Evolutionary conservation across 2,113 vertebrate genomes (phyloP), one percentile per base, ranked within the genome.

Genomic region (Melanocharis versteri): DNA sequence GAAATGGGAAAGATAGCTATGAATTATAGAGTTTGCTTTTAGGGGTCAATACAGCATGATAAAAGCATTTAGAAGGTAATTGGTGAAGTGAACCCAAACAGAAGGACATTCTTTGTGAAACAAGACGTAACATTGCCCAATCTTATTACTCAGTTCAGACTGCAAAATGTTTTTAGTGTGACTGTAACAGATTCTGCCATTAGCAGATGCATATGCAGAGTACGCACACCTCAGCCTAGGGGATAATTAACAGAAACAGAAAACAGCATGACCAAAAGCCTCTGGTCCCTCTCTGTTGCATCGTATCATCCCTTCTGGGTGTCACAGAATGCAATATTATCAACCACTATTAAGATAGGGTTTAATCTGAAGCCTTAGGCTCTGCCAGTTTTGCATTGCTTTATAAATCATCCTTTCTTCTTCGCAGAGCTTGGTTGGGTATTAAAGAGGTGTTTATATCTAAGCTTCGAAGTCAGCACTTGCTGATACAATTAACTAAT

Each of bases 401-500:
- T 86, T 84, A 56, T 93, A 96, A 89, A 95, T 92, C 80, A 91
- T 89, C 44, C 76, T 81, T 88, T 94, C 84, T 62, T 71, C 64
- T 94, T 84, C 92, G 75, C 62, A 56, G 58, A 87, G 83, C 65
- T 84, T 93, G 80, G 31, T 26, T 90, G 56, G 51, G 33, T 89
- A 81, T 87, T 87, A 90, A 92, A 79, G 40, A 60, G 18, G 24
- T 83, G 64, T 84, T 95, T 89, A 83, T 86, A 73, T 51, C 35
- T 62, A 89, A 90, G 68, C 51, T 95, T 96, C 69, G 47, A 89
- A 92, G 76, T 89, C 93, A 92, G 83, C 56, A 68, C 68, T 91
- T 3, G 2, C 80, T 84, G 89, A 94, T 95, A 70, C 39, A 79
- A 84, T 87, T 95, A 87, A 68, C 69, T 90, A 80, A 94, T 80